Evolutionary conservation across 2,113 vertebrate species (phyloP).

Genomic region (Otus sunia): DNA sequence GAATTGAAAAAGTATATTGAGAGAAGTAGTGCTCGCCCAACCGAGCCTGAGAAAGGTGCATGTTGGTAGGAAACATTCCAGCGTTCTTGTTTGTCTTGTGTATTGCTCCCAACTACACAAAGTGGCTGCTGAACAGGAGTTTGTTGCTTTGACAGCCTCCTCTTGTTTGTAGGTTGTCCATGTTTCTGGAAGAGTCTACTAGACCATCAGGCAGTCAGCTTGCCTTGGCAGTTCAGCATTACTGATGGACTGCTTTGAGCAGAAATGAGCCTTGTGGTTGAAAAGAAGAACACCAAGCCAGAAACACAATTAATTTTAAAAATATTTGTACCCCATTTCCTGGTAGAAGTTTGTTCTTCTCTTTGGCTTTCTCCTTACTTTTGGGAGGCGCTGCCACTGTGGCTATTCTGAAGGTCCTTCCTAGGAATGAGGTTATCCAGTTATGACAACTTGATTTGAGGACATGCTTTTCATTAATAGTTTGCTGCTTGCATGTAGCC

Average conservation of each 20-base stretch:
- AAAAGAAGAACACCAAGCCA: neutral
- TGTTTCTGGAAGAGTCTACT: neutral
- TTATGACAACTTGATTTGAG: neutral
- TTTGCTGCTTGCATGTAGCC: neutral
- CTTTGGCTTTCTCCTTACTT: neutral
- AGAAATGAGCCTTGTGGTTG: neutral
- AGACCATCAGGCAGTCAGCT: neutral
- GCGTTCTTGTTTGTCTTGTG: neutral
- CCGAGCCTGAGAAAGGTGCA: neutral
- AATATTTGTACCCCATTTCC: neutral
- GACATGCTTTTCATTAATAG: neutral
- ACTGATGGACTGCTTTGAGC: neutral
- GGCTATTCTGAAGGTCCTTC: neutral
- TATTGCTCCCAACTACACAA: neutral
- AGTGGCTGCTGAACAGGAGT: neutral
- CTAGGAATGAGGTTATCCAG: neutral
- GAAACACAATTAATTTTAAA: neutral
- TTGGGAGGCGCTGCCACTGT: fast-evolving
- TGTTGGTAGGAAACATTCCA: neutral
- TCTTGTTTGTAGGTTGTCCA: neutral
- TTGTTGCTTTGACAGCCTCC: neutral
- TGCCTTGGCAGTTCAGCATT: neutral
- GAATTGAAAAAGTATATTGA: neutral
- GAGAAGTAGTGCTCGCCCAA: neutral
- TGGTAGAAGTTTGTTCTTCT: neutral